Percentiles rank a stretch among this genome's conserved stretches.
These are phyloP conservation scores for Ictidomys tridecemlineatus DNA, from an alignment of 2,113 vertebrate genomes.

Conservation along the genomic window DNA sequence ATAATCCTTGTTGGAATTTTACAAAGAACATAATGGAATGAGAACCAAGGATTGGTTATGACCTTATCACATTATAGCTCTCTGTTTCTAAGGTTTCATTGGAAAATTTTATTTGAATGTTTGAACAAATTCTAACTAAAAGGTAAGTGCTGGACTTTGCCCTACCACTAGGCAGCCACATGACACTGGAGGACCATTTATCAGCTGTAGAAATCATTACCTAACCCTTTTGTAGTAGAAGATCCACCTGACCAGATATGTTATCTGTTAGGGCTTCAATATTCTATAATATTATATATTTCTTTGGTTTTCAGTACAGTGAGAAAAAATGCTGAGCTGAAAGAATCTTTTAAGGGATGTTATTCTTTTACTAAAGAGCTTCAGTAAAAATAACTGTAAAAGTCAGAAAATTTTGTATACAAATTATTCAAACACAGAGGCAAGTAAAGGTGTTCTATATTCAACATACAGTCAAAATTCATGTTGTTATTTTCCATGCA, in stretches of 20 bases:
- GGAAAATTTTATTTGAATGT: not conserved
- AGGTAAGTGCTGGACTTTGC: not conserved
- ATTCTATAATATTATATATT: not conserved
- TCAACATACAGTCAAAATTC: not conserved
- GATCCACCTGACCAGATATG: not conserved
- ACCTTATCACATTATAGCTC: not conserved
- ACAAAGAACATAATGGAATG: not conserved
- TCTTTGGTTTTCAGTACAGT: not conserved
- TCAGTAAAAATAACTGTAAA: not conserved
- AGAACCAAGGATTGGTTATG: not conserved
- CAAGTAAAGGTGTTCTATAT: not conserved
- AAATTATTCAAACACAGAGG: not conserved
- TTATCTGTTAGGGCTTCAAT: not conserved
- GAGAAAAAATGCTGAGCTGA: not conserved
- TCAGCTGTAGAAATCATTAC: not conserved
- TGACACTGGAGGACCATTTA: not conserved
- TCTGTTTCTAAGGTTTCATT: not conserved
- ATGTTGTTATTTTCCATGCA: not conserved
- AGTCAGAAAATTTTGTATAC: not conserved
- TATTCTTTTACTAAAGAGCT: not conserved
- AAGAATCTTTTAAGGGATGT: not conserved
- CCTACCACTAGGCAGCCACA: not conserved
- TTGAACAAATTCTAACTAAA: slow-evolving; percentile 1
- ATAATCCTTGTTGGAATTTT: not conserved
- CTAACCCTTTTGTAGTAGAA: not conserved